Percentiles rank a stretch among this genome's conserved stretches.
Conservation (phyloP, 2,797 vertebrate species). For the Falco naumanni region DNA sequence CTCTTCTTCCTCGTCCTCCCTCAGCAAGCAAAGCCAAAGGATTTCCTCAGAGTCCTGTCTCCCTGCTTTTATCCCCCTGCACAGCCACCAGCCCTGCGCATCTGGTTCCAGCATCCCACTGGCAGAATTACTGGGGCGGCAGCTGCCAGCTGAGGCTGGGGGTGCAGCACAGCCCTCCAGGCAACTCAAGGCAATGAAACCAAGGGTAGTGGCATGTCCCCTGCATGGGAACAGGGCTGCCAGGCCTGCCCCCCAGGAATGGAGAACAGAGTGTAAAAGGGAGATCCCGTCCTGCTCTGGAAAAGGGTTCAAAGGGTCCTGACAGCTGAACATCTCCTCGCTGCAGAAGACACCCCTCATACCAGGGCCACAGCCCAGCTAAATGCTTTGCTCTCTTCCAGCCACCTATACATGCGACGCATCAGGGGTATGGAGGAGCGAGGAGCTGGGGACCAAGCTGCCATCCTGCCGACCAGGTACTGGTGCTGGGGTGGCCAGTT, state of each 20-base stretch:
- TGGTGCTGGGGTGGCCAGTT: not conserved
- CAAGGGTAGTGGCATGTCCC: not conserved
- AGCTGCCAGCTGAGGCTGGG: not conserved
- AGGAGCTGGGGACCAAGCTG: slow-evolving; percentile 75
- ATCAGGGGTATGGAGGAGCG: slow-evolving; percentile 82
- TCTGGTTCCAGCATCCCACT: slow-evolving; percentile 21
- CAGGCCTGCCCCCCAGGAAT: not conserved
- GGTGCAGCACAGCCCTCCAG: not conserved
- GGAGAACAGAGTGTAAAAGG: not conserved
- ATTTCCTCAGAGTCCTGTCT: slow-evolving; percentile 34
- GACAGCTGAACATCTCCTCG: not conserved
- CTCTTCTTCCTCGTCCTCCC: not conserved
- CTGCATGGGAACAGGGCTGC: not conserved
- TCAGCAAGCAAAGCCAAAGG: not conserved
- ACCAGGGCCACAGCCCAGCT: not conserved
- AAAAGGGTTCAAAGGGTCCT: not conserved
- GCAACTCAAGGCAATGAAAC: not conserved
- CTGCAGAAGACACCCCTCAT: not conserved
- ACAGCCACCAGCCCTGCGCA: not conserved
- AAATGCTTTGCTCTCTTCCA: slow-evolving; percentile 60
- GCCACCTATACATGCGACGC: slow-evolving; percentile 83
- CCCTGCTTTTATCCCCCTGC: not conserved
- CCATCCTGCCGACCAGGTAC: slow-evolving; percentile 85
- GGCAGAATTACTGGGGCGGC: not conserved
- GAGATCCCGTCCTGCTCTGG: not conserved